Evolutionary conservation across 2,797 vertebrate genomes (phyloP), one percentile per base, ranked within the genome.

Genomic region (Myotis findleyi): DNA sequence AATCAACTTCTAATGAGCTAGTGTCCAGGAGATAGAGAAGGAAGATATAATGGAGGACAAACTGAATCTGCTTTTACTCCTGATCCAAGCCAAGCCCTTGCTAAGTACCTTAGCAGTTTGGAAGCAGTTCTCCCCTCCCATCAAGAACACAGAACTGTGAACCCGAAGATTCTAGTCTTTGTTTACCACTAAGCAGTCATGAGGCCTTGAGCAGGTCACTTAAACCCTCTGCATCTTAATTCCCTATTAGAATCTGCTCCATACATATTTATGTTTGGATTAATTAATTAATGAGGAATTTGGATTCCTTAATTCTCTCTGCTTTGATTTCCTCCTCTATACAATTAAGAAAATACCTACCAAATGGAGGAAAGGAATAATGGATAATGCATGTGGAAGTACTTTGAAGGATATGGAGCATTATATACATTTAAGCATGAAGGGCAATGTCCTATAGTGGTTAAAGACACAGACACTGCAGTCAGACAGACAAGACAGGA

Each of bases 181-280:
- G 62, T 36, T 96, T 85, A 76, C 12, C 47, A 72, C n/a, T 27
- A 75, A 88, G 51, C 44, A 53, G 30, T 49, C 75, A 76, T 6
- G 18, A 30, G 55, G 18, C 64, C 53, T 87, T 68, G 4, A 51
- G 41, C 68, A 83, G 85, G 44, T 71, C 47, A 20, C 30, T 94
- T 89, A 93, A 93, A 69, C 55, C 59, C 14, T 72, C 71, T 25
- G 25, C 21, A 89, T 72, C 87, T 62, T 89, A 81, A 89, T 81
- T 59, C 14, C 11, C 55, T 44, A 49, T 79, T 72, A 51, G 12
- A 84, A 64, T 89, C 73, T 73, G 47, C 75, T 27, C 25, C 55
- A 91, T 87, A 93, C 92, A 49, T 95, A 90, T 84, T 90, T 97
- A 91, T 27, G 38, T 41, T 41, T 41, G 25, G 68, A 93, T 82